Conservation (phyloP, 2,888 invertebrate species). For the Frankliniella fusca region DNA sequence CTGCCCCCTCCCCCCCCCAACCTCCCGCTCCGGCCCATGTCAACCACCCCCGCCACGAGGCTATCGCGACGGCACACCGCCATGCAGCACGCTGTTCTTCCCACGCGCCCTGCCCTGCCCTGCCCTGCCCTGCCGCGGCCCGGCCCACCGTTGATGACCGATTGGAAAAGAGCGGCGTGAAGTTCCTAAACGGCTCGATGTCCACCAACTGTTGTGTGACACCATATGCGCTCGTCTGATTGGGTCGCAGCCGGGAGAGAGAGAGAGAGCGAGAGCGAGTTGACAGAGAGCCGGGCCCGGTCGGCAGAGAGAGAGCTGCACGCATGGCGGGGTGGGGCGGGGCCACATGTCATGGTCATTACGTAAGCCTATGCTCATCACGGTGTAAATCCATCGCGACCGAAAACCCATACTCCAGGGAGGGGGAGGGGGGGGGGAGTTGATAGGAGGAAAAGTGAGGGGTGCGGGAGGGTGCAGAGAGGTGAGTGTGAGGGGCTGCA, state of each 20-base stretch:
- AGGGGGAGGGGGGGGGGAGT: too few relatives aligned
- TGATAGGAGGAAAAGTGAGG: too few relatives aligned
- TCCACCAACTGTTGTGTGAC: conserved; percentile 5
- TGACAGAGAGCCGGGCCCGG: too few relatives aligned
- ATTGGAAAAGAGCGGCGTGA: background rate
- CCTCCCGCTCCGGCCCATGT: background rate
- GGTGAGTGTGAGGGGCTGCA: too few relatives aligned
- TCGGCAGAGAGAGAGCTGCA: background rate
- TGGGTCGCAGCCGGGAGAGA: background rate
- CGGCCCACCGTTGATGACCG: background rate
- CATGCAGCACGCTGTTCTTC: background rate
- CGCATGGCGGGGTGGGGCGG: background rate
- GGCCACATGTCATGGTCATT: conserved; percentile 10
- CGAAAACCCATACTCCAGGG: background rate
- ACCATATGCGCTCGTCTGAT: background rate
- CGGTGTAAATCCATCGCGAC: conserved; percentile 17
- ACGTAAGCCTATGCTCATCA: conserved; percentile 1
- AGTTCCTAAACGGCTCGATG: conserved; percentile 6
- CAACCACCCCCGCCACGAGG: background rate
- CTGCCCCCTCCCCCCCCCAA: background rate
- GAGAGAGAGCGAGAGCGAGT: too few relatives aligned
- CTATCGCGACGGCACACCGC: background rate
- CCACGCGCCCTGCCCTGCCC: background rate
- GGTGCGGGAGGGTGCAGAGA: too few relatives aligned
- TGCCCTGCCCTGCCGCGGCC: background rate